These are phyloP conservation scores for Phoenoteleia sp. DNA, from an alignment of 2,888 invertebrate genomes.

Conservation along the genomic window DNA sequence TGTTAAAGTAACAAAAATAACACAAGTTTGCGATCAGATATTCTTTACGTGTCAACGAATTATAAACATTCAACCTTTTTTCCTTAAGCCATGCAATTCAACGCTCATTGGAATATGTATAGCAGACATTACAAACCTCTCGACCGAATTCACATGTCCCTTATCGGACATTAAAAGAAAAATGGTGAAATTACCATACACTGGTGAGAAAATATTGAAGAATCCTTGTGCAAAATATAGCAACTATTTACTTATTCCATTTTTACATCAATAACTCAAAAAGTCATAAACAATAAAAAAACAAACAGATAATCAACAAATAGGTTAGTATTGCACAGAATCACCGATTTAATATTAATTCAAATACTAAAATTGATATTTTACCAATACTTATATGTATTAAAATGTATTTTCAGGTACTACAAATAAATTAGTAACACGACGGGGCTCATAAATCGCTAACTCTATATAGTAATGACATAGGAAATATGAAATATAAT, in stretches of 20 bases:
- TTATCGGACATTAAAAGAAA: background rate
- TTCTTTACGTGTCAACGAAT: background rate
- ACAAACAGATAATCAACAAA: no score
- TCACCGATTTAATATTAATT: no score
- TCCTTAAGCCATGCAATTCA: background rate
- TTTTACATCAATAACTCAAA: background rate
- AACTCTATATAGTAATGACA: no score
- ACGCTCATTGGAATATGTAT: background rate
- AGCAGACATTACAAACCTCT: background rate
- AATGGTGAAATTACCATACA: background rate
- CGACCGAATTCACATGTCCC: background rate
- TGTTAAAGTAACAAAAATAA: background rate
- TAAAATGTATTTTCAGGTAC: no score
- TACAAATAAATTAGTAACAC: no score
- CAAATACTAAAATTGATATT: no score
- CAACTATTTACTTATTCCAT: background rate
- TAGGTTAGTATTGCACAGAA: no score
- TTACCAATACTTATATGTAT: no score
- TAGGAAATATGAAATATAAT: no score
- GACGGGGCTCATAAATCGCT: no score
- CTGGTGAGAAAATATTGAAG: background rate
- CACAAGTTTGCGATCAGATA: background rate
- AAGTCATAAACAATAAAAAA: no score
- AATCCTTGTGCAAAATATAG: background rate
- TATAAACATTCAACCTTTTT: background rate